Percentiles rank a stretch among this genome's conserved stretches.
phyloP scores from a whole-genome alignment of 2,797 vertebrate genomes.

The Clarias pachynema region DNA sequence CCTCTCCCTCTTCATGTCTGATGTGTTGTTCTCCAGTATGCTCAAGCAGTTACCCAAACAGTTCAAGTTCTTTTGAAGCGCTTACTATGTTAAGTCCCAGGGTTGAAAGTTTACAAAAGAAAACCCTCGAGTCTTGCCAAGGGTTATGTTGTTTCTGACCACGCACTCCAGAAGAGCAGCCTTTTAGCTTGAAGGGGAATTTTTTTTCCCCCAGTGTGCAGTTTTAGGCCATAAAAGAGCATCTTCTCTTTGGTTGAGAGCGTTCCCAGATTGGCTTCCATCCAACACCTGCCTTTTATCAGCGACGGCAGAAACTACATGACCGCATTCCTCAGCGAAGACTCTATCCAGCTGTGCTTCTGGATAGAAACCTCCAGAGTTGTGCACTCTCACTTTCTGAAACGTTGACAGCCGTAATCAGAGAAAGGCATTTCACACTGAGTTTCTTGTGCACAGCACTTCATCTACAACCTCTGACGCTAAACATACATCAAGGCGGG shows the following conservation, averaged over 20 bases:
- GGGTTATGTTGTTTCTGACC: conserved; percentile 4
- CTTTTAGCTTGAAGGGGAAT: not conserved
- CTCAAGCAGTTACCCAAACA: conserved; percentile 72
- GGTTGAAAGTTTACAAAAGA: not conserved
- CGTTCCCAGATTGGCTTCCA: conserved; percentile 64
- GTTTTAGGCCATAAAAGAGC: conserved; percentile 7
- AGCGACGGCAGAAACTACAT: conserved; percentile 68
- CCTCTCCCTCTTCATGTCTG: conserved; percentile 64
- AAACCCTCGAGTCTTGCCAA: conserved; percentile 2
- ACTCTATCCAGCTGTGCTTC: conserved; percentile 60
- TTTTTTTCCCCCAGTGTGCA: not conserved
- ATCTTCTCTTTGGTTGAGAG: conserved; percentile 38
- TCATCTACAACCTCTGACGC: conserved; percentile 44
- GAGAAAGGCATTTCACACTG: conserved; percentile 44
- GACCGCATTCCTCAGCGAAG: conserved; percentile 68
- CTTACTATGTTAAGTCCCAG: not conserved
- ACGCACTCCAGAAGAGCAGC: not conserved
- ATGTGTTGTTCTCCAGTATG: conserved; percentile 76
- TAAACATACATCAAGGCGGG: conserved; percentile 64
- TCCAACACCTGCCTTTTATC: conserved; percentile 57
- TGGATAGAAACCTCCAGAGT: conserved; percentile 61
- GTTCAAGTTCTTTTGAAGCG: conserved; percentile 63
- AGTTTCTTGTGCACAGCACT: not conserved
- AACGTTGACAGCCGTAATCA: conserved; percentile 66
- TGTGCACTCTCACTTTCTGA: conserved; percentile 64